phyloP scores from a whole-genome alignment of 2,113 vertebrate genomes.

The Psittacula cyanocephala region DNA sequence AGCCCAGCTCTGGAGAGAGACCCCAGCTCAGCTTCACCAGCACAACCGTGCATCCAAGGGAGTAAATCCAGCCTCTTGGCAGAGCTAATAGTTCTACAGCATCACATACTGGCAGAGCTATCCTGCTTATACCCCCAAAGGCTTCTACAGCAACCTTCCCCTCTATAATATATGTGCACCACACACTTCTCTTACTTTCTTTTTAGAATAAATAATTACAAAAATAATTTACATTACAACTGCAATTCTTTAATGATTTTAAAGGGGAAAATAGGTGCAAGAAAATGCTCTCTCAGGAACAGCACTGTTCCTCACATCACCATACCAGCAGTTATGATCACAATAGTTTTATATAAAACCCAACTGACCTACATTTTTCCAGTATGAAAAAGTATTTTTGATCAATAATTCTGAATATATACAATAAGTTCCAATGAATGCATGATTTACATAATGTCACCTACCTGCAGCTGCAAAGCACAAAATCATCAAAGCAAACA shows the following conservation, averaged over 20 bases:
- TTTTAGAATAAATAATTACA: neutral
- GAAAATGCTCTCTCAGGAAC: neutral
- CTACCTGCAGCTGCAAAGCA: slow-evolving; percentile 71
- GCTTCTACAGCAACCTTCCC: neutral
- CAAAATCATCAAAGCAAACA: slow-evolving; percentile 67
- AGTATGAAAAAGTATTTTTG: neutral
- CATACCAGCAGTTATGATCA: neutral
- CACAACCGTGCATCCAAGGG: neutral
- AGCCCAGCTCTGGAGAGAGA: neutral
- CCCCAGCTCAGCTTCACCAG: neutral
- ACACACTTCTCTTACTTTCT: neutral
- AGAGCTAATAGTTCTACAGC: neutral
- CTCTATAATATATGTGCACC: neutral
- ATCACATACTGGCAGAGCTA: neutral
- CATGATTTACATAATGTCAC: neutral
- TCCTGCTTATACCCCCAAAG: neutral
- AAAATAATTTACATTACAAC: neutral
- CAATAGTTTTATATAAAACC: neutral
- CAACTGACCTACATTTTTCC: neutral
- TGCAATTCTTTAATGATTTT: neutral
- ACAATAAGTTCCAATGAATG: neutral
- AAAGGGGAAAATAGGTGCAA: neutral
- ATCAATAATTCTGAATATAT: slow-evolving; percentile 6
- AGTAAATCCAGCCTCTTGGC: neutral
- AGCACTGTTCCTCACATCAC: neutral